Evolutionary conservation across 1,140 invertebrate species (phyloP), one percentile per base, ranked within the genome.

Genomic region (Heliconius congener): DNA sequence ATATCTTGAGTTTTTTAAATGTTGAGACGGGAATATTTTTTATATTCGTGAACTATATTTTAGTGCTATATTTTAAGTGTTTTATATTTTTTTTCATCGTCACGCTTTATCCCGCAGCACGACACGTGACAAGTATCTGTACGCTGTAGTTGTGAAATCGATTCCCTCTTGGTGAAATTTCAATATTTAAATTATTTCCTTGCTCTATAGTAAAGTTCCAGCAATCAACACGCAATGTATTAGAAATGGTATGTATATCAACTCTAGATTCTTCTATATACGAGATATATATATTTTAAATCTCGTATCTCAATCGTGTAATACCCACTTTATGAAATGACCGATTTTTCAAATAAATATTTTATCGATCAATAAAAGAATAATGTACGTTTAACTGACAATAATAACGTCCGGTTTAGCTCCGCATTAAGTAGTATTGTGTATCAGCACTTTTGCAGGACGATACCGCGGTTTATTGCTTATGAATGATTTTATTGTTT

Each of bases 281-380:
- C n/a, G n/a, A 8, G 8, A 9, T 34, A 8, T 23, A n/a, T n/a
- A 19, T 74, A 80, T 70, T 77, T 80, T 80, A 70, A 80, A 74
- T 80, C 71, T 70, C 72, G 23, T 57, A 75, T 73, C 57, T 74
- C 75, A 57, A 81, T 81, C 77, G 57, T 46, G 73, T 77, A 79
- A 79, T 75, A 76, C 55, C 46, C 75, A 57, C n/a, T 57, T n/a
- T 57, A 57, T 57, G 8, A 57, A 57, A 57, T n/a, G 9, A 57
- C 8, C 13, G 42, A 57, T 57, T 23, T 57, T 57, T 23, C 55
- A 57, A 57, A 57, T 57, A 57, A 23, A 57, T 57, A 57, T 73
- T 77, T 81, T 78, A 81, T 74, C 46, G 76, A 73, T 70, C 39
- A 60, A 34, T 80, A 80, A 80, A 77, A 50, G 60, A 77, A 74